A percentile compares a stretch with the other conserved stretches of the same genome.
phyloP scores from a whole-genome alignment of 1,140 invertebrate species.

The Drosophila albomicans region DNA sequence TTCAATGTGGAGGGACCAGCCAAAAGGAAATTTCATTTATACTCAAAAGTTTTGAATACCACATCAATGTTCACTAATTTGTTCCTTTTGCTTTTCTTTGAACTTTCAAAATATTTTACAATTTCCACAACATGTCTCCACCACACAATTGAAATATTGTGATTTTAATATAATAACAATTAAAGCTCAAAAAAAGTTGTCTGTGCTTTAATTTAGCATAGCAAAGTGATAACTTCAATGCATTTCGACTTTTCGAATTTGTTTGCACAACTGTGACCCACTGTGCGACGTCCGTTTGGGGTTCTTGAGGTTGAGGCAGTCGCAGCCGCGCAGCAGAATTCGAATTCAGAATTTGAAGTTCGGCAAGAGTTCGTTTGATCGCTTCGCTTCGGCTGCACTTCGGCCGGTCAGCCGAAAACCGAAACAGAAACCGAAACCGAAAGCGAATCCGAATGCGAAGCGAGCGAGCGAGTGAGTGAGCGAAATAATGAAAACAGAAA shows the following conservation, averaged over 20 bases:
- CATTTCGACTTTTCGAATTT: neutral
- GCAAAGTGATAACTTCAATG: neutral
- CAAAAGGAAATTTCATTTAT: no score
- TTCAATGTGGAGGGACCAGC: no score
- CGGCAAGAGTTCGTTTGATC: slow-evolving; percentile 32
- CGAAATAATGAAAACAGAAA: slow-evolving; percentile 33
- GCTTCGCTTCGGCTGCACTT: slow-evolving; percentile 50
- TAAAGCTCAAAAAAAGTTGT: no score
- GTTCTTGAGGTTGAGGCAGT: slow-evolving; percentile 45
- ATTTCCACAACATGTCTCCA: no score
- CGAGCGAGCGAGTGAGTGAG: slow-evolving; percentile 7
- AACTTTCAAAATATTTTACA: no score
- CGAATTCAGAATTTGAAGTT: slow-evolving; percentile 31
- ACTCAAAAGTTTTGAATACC: no score
- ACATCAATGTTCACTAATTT: no score
- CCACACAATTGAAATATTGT: no score
- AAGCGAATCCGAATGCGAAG: neutral
- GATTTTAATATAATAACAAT: no score
- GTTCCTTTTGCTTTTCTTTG: no score
- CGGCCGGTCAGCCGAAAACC: slow-evolving; percentile 32
- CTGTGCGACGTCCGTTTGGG: slow-evolving; percentile 18
- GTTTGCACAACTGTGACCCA: neutral
- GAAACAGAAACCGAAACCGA: no score
- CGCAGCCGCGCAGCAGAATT: slow-evolving; percentile 7
- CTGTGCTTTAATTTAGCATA: no score